Conservation (phyloP, 2,797 vertebrate genomes). For the Pitangus sulphuratus region DNA sequence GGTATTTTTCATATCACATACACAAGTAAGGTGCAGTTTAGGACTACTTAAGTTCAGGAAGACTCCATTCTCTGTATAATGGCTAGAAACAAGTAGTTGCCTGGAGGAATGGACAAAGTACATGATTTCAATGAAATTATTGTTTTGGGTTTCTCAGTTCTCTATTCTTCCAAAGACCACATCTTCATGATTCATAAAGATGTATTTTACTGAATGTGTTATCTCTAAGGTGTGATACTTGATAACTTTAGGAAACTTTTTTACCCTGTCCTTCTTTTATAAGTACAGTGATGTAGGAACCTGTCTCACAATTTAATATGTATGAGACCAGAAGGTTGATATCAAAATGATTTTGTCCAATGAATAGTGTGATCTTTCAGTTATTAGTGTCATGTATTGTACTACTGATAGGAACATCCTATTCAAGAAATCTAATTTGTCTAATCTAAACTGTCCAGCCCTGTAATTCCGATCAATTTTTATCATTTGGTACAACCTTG, state of each 20-base stretch:
- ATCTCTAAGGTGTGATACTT: not conserved
- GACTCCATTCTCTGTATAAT: not conserved
- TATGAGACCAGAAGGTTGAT: not conserved
- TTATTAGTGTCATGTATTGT: not conserved
- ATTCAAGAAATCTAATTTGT: not conserved
- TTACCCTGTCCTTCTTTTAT: not conserved
- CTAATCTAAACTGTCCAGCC: not conserved
- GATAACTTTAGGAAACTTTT: not conserved
- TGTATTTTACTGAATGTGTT: not conserved
- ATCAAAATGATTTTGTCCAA: not conserved
- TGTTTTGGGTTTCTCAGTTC: not conserved
- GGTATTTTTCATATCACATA: not conserved
- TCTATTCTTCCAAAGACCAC: not conserved
- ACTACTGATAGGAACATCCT: not conserved
- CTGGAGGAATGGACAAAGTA: not conserved
- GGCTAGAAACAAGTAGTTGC: not conserved
- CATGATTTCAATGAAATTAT: not conserved
- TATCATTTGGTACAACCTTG: not conserved
- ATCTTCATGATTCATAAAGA: not conserved
- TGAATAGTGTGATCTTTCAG: not conserved
- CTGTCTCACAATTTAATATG: not conserved
- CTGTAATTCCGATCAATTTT: slow-evolving; percentile 4
- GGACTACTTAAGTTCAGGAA: not conserved
- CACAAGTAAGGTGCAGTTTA: not conserved
- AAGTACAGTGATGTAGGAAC: not conserved